A percentile compares a stretch with the other conserved stretches of the same genome.
Conservation (phyloP, 2,888 invertebrate genomes). For the Pomacea canaliculata region DNA sequence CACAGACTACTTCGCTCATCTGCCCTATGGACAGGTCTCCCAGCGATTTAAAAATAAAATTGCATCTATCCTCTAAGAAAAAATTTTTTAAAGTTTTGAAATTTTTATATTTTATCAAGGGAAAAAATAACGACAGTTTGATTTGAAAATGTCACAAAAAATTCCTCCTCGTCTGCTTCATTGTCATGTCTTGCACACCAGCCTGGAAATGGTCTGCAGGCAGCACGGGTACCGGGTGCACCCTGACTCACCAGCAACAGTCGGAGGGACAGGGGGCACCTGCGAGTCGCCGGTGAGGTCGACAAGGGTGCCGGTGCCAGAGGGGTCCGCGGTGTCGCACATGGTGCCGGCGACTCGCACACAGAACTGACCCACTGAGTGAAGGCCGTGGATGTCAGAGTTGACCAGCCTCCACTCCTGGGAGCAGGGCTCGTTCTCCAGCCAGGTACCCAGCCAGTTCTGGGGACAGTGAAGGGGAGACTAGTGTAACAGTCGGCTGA, state of each 20-base stretch:
- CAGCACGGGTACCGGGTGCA: too few relatives aligned
- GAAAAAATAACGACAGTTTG: too few relatives aligned
- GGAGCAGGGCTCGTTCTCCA: not conserved
- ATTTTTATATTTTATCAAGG: too few relatives aligned
- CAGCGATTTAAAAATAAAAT: too few relatives aligned
- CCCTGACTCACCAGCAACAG: not conserved
- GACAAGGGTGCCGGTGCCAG: not conserved
- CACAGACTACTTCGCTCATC: too few relatives aligned
- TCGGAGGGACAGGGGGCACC: not conserved
- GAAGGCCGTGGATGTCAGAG: not conserved
- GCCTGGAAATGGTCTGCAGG: too few relatives aligned
- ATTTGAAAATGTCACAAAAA: too few relatives aligned
- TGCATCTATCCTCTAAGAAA: too few relatives aligned
- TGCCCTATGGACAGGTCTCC: too few relatives aligned
- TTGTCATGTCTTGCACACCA: too few relatives aligned
- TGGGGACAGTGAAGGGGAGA: not conserved
- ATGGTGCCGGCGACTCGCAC: not conserved
- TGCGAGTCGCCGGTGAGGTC: not conserved
- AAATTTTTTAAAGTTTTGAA: too few relatives aligned
- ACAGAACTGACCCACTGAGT: constrained; percentile 3
- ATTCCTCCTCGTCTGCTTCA: too few relatives aligned
- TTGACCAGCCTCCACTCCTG: not conserved
- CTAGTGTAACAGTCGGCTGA: not conserved
- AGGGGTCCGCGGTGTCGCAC: not conserved
- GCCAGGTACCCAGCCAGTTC: not conserved